Conservation (phyloP, 2,113 vertebrate genomes). For the Alosa alosa region DNA sequence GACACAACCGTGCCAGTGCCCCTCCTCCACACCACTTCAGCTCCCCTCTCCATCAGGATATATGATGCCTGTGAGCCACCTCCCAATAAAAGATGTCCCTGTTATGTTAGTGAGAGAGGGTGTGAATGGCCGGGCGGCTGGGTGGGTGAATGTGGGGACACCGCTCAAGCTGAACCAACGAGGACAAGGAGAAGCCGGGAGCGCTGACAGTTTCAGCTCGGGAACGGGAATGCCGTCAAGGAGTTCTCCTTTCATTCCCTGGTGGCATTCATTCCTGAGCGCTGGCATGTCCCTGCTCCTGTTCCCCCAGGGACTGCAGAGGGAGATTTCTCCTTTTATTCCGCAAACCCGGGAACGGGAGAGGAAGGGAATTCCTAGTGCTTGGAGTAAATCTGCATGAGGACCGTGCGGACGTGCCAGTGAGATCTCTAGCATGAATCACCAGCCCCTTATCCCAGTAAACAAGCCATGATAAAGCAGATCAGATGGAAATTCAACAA, state of each 20-base stretch:
- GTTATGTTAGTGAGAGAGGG: slow-evolving; percentile 26
- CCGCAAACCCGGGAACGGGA: neutral
- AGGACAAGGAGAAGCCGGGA: neutral
- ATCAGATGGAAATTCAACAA: neutral
- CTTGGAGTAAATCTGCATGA: neutral
- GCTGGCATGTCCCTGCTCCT: neutral
- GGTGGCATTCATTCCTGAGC: neutral
- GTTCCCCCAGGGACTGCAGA: neutral
- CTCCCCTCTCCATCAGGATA: slow-evolving; percentile 29
- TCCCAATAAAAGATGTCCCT: slow-evolving; percentile 2
- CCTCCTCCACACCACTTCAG: slow-evolving; percentile 33
- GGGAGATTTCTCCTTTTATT: neutral
- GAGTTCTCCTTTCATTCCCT: neutral
- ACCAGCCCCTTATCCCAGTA: neutral
- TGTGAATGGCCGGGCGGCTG: neutral
- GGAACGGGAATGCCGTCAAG: neutral
- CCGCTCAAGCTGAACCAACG: slow-evolving; percentile 24
- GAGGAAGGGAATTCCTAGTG: neutral
- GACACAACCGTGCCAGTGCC: slow-evolving; percentile 27
- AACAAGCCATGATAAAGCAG: neutral
- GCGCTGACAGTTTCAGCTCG: neutral
- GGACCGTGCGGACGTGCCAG: neutral
- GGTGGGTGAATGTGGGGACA: neutral
- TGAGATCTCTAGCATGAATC: neutral
- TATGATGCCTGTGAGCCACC: slow-evolving; percentile 40